Conservation (phyloP, 2,113 vertebrate genomes). For the Limanda limanda region DNA sequence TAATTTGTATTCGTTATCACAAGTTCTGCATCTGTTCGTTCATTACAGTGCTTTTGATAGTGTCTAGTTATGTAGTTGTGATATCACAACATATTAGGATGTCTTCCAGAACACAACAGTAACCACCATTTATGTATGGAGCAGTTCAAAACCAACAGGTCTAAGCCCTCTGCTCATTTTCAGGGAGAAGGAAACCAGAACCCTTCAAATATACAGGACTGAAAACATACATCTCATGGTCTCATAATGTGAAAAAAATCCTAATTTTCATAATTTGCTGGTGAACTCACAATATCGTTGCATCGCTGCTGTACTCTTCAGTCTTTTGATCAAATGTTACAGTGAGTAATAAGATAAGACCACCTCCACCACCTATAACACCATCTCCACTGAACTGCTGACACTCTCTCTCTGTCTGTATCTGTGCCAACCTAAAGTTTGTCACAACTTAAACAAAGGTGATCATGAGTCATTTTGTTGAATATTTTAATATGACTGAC, state of each 20-base stretch:
- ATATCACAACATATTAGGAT: not conserved
- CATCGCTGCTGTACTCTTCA: not conserved
- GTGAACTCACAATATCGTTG: not conserved
- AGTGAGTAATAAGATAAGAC: not conserved
- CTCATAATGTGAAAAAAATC: no score
- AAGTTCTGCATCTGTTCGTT: not conserved
- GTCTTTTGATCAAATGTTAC: not conserved
- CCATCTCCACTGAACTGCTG: not conserved
- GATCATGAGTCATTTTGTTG: not conserved
- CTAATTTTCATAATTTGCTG: no score
- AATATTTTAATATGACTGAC: not conserved
- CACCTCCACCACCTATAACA: not conserved
- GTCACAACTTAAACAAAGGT: not conserved
- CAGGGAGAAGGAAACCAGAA: not conserved
- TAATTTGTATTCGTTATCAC: not conserved
- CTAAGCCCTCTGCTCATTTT: not conserved
- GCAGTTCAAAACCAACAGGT: not conserved
- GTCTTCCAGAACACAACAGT: not conserved
- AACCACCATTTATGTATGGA: not conserved
- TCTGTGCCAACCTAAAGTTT: not conserved
- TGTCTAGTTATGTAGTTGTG: not conserved
- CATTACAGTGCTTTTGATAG: not conserved
- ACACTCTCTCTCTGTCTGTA: not conserved
- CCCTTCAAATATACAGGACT: no score
- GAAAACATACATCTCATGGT: no score